A percentile compares a stretch with the other conserved stretches of the same genome.
These are phyloP conservation scores for Pterois miles DNA, from an alignment of 2,797 vertebrate genomes.

Conservation along the genomic window DNA sequence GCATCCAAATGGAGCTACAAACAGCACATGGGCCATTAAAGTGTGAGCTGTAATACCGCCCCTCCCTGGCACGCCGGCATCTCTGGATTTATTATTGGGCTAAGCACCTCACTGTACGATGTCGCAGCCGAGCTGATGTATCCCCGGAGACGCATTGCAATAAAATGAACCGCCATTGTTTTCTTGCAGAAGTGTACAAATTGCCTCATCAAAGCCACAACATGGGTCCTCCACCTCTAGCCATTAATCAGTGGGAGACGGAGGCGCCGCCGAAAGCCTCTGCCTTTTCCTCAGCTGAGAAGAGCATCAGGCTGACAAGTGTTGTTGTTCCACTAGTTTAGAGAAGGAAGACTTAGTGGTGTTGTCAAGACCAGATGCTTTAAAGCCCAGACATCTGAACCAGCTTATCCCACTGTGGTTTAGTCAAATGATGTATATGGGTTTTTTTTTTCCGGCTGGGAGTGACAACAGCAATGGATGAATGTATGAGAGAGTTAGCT, in stretches of 20 bases:
- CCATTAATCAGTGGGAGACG: constrained; percentile 69
- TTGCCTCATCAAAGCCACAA: constrained; percentile 78
- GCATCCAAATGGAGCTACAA: constrained; percentile 56
- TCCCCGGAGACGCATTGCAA: constrained; percentile 71
- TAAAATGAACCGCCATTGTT: constrained; percentile 77
- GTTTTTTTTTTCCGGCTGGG: background rate
- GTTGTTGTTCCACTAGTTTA: background rate
- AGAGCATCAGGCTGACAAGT: constrained; percentile 49
- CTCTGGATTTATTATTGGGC: constrained; percentile 72
- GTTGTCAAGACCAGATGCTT: constrained; percentile 2
- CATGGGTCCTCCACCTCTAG: constrained; percentile 70
- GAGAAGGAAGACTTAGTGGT: constrained; percentile 10
- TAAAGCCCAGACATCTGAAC: background rate
- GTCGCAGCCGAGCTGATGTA: constrained; percentile 54
- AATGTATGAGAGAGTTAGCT: too few relatives aligned
- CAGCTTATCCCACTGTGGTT: background rate
- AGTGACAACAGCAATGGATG: too few relatives aligned
- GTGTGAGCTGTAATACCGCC: constrained; percentile 42
- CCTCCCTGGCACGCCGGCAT: constrained; percentile 32
- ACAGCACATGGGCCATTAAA: constrained; percentile 62
- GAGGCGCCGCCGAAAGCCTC: constrained; percentile 13
- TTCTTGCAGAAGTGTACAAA: constrained; percentile 75
- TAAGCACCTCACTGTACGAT: constrained; percentile 49
- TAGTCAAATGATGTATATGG: background rate
- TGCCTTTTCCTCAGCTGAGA: constrained; percentile 33